Percentiles rank a stretch among this genome's conserved stretches.
phyloP scores from a whole-genome alignment of 2,888 invertebrate genomes.

The Barypeithes pellucidus region DNA sequence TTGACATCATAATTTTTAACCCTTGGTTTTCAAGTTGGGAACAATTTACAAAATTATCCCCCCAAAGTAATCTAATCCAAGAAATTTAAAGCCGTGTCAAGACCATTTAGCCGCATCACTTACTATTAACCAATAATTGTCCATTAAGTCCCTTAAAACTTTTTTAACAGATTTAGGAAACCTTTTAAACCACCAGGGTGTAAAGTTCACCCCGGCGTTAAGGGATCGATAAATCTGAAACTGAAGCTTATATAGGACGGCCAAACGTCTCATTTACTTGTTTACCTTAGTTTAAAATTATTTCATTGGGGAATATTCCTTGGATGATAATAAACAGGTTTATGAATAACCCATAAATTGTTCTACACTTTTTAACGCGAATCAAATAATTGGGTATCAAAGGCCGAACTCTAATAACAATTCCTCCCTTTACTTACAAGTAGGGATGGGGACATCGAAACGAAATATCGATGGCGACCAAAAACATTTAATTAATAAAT shows the following conservation, averaged over 20 bases:
- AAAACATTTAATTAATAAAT: too few species aligned
- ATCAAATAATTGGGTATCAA: too few species aligned
- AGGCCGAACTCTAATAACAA: too few species aligned
- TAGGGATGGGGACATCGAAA: too few species aligned
- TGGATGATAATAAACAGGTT: constrained; percentile 12
- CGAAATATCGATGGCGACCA: too few species aligned
- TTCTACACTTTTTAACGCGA: background rate
- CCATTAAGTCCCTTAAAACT: constrained; percentile 46
- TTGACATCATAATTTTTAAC: constrained; percentile 37
- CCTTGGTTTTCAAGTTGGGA: constrained; percentile 32
- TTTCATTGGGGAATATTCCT: constrained; percentile 28
- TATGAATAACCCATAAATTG: background rate
- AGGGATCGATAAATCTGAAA: constrained; percentile 33
- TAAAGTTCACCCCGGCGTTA: constrained; percentile 40
- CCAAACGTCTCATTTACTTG: constrained; percentile 37
- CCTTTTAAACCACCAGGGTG: constrained; percentile 42
- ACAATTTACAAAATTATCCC: constrained; percentile 45
- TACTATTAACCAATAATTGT: constrained; percentile 52
- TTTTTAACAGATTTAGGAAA: constrained; percentile 40
- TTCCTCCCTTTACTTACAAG: too few species aligned
- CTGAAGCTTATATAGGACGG: constrained; percentile 36
- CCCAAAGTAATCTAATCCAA: constrained; percentile 44
- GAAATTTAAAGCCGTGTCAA: constrained; percentile 50
- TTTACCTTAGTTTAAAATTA: constrained; percentile 34
- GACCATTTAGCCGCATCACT: constrained; percentile 47